These are phyloP conservation scores for Phrynosoma platyrhinos DNA, from an alignment of 2,113 vertebrate species.

Conservation along the genomic window DNA sequence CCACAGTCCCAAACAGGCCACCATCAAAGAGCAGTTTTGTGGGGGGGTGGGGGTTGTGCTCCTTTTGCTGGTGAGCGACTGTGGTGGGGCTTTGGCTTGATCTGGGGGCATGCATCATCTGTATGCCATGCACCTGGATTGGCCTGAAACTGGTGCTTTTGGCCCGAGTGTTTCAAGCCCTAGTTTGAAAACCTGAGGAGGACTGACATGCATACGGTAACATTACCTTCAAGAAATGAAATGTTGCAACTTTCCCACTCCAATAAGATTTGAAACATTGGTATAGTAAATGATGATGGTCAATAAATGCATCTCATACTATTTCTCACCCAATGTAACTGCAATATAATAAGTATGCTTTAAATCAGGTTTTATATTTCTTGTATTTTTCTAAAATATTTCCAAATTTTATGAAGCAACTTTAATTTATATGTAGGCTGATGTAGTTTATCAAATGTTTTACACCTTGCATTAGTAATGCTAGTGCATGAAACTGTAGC, in stretches of 20 bases:
- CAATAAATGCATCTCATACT: background rate
- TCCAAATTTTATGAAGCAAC: background rate
- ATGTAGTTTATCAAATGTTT: background rate
- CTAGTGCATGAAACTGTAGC: background rate
- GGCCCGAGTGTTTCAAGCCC: too few relatives aligned
- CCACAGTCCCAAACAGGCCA: too few relatives aligned
- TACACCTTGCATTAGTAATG: background rate
- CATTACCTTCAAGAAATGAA: background rate
- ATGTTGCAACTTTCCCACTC: background rate
- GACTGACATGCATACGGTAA: background rate
- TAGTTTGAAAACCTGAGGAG: background rate
- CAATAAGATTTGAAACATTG: background rate
- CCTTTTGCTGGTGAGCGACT: too few relatives aligned
- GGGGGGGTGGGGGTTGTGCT: too few relatives aligned
- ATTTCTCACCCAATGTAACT: background rate
- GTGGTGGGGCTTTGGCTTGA: too few relatives aligned
- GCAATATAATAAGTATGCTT: too few relatives aligned
- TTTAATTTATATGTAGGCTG: background rate
- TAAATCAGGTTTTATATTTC: too few relatives aligned
- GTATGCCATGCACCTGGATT: too few relatives aligned
- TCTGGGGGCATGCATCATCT: too few relatives aligned
- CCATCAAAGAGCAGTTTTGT: too few relatives aligned
- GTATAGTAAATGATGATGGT: background rate
- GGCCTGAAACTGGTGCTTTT: too few relatives aligned
- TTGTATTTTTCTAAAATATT: background rate